Conservation (phyloP, 2,888 invertebrate genomes). For the Blastobasis lacticolella region DNA sequence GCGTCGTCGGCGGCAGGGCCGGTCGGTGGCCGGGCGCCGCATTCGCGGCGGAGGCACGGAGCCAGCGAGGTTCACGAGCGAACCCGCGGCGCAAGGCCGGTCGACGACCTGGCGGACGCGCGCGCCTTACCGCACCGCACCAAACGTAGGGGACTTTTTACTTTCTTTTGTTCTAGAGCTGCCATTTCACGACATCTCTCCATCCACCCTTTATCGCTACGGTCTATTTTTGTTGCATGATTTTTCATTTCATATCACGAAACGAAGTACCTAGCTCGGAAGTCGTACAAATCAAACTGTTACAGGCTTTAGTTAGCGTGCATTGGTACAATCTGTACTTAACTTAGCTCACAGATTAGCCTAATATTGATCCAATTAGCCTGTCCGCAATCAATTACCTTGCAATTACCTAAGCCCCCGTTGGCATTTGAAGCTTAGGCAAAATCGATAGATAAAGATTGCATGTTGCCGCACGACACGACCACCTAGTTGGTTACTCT, state of each 20-base stretch:
- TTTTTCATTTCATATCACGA: no score
- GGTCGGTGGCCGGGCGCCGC: constrained; percentile 17
- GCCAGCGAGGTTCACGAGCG: constrained; percentile 56
- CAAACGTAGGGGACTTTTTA: constrained; percentile 29
- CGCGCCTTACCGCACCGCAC: constrained; percentile 33
- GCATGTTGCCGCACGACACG: not conserved
- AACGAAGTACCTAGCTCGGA: no score
- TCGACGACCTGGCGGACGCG: constrained; percentile 58
- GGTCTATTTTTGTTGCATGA: no score
- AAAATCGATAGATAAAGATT: constrained; percentile 1
- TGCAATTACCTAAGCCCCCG: not conserved
- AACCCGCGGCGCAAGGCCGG: constrained; percentile 69
- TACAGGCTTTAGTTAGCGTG: no score
- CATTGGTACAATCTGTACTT: no score
- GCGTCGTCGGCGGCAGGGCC: not conserved
- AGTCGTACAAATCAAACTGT: no score
- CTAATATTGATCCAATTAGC: no score
- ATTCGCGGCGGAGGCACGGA: constrained; percentile 41
- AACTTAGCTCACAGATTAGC: no score
- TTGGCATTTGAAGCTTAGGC: not conserved
- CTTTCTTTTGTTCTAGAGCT: constrained; percentile 26
- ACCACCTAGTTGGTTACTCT: constrained; percentile 2
- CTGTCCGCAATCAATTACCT: not conserved
- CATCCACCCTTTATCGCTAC: no score
- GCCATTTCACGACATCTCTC: not conserved